These are phyloP conservation scores for Halcyon smyrnensis DNA, from an alignment of 2,797 vertebrate genomes.

Conservation along the genomic window DNA sequence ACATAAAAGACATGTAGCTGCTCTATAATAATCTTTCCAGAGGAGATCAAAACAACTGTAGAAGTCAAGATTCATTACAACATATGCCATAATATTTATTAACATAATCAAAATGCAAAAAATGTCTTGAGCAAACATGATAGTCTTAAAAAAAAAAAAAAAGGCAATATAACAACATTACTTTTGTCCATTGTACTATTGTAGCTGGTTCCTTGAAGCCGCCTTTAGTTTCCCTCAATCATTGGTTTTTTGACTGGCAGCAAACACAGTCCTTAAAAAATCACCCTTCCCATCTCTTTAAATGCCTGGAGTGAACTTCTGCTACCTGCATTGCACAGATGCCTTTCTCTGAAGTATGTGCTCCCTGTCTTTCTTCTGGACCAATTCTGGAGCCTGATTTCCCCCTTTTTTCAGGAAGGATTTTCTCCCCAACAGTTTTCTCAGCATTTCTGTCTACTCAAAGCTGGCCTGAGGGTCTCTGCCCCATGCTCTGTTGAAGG, in stretches of 20 bases:
- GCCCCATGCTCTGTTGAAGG: neutral
- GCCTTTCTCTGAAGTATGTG: fast-evolving
- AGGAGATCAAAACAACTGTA: neutral
- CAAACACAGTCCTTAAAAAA: neutral
- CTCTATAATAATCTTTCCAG: neutral
- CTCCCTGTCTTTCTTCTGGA: neutral
- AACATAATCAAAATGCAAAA: neutral
- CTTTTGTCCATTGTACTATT: neutral
- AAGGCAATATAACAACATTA: neutral
- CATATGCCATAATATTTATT: neutral
- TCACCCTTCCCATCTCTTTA: neutral
- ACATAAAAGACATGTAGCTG: neutral
- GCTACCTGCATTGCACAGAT: neutral
- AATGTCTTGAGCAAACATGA: neutral
- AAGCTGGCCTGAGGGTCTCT: neutral
- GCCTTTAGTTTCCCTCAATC: neutral
- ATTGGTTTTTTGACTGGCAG: neutral
- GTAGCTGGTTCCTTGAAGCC: neutral
- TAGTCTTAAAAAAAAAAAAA: neutral
- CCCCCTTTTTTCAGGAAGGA: neutral
- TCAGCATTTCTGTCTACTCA: neutral
- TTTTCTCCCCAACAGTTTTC: neutral
- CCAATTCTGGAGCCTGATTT: neutral
- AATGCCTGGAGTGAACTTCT: neutral
- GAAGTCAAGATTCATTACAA: neutral